These are phyloP conservation scores for Chauna torquata DNA, from an alignment of 2,113 vertebrate species.

Conservation along the genomic window DNA sequence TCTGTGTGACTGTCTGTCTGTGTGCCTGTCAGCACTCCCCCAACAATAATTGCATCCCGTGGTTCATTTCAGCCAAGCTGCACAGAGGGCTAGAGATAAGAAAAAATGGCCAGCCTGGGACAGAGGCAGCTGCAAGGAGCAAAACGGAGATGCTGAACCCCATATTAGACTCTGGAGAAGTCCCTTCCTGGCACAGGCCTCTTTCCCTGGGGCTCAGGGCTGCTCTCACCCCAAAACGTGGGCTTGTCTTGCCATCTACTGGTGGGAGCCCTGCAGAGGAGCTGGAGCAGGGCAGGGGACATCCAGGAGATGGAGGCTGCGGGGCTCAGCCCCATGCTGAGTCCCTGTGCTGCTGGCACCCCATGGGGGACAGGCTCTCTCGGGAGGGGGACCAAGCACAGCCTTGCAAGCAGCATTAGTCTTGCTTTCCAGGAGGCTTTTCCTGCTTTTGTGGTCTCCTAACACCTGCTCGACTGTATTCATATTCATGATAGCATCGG, in stretches of 20 bases:
- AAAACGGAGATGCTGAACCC: not conserved
- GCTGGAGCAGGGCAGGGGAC: not conserved
- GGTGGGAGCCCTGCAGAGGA: not conserved
- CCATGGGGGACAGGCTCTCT: rapidly evolving
- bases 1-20: not conserved
- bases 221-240: not conserved
- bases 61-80: not conserved
- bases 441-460: not conserved
- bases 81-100: rapidly evolving
- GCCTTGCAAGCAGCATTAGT: not conserved
- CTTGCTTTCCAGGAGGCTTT: not conserved
- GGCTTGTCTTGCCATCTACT: slow-evolving; percentile 45
- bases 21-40: not conserved
- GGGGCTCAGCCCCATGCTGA: not conserved
- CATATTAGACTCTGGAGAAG: not conserved
- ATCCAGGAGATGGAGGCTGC: not conserved
- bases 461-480: rapidly evolving
- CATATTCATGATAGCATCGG: rapidly evolving
- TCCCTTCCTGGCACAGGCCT: rapidly evolving
- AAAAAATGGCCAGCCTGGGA: not conserved
- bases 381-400: not conserved
- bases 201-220: not conserved
- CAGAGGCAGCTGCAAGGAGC: not conserved
- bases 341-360: not conserved
- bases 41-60: not conserved